These are phyloP conservation scores for Drosophila recens DNA, from an alignment of 2,888 invertebrate genomes.

Conservation along the genomic window DNA sequence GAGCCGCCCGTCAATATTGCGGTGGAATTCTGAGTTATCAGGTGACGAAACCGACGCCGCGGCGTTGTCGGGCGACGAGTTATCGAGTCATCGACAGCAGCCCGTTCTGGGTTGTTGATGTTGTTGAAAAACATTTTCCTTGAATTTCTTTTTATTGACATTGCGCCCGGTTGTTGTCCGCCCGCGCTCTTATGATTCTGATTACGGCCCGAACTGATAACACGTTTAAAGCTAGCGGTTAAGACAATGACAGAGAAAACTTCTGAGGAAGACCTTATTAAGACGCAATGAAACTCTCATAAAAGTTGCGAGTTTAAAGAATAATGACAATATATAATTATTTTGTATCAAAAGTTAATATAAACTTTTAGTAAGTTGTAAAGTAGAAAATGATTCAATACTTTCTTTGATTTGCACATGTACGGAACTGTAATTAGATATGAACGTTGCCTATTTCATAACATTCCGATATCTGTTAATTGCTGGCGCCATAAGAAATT, in stretches of 20 bases:
- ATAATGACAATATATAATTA: background rate
- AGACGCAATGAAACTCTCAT: constrained; percentile 32
- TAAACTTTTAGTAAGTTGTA: background rate
- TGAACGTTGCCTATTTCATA: background rate
- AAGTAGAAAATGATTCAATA: background rate
- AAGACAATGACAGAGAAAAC: constrained; percentile 20
- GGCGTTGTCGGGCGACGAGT: background rate
- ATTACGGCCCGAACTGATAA: constrained; percentile 34
- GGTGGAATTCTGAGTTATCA: constrained; percentile 27
- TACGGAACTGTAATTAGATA: background rate
- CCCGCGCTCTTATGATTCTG: constrained; percentile 7
- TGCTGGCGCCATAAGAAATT: background rate
- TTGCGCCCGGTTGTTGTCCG: background rate
- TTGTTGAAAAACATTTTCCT: constrained; percentile 45
- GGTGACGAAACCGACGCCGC: constrained; percentile 21
- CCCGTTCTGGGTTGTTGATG: constrained; percentile 18
- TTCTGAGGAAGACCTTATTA: constrained; percentile 40
- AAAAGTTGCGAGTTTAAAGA: background rate
- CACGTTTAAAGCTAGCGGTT: constrained; percentile 3
- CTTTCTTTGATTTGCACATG: background rate
- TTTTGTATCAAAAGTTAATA: background rate
- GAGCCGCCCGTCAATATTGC: constrained; percentile 23
- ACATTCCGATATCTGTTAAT: background rate
- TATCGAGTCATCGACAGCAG: constrained; percentile 35
- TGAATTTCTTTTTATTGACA: constrained; percentile 50